phyloP scores from a whole-genome alignment of 92 coral and sea anemone species.

The Meandrina meandrites region DNA sequence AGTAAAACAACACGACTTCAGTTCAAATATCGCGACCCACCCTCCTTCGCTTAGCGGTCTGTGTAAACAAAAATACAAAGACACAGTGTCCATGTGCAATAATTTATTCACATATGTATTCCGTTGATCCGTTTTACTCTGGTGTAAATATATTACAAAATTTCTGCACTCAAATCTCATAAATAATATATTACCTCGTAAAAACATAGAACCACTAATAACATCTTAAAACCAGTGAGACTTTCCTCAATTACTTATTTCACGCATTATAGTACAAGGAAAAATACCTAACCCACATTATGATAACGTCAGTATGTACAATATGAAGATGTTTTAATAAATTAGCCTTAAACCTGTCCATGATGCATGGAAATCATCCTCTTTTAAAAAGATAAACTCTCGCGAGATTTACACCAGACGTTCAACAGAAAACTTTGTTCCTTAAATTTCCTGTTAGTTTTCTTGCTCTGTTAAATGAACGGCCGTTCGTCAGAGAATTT shows the following conservation, averaged over 20 bases:
- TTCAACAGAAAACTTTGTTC: neutral
- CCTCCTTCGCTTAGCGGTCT: too few species aligned
- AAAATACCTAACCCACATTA: neutral
- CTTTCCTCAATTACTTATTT: neutral
- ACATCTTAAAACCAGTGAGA: neutral
- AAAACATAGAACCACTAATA: neutral
- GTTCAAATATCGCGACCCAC: too few species aligned
- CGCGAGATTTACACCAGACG: neutral
- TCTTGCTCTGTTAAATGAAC: neutral
- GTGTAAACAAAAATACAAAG: neutral
- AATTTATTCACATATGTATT: constrained; percentile 38
- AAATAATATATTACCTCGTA: constrained; percentile 26
- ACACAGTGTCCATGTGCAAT: neutral
- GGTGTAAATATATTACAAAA: constrained; percentile 26
- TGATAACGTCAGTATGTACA: neutral
- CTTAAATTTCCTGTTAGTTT: neutral
- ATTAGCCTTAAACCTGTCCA: neutral
- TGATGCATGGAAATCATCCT: neutral
- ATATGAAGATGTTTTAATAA: neutral
- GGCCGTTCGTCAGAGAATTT: neutral
- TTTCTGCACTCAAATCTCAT: constrained; percentile 1
- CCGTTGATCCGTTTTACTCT: neutral
- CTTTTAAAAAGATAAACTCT: neutral
- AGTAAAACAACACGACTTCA: too few species aligned
- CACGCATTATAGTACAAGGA: neutral